Conservation (phyloP, 2,797 vertebrate genomes). For the Eulemur rubriventer region DNA sequence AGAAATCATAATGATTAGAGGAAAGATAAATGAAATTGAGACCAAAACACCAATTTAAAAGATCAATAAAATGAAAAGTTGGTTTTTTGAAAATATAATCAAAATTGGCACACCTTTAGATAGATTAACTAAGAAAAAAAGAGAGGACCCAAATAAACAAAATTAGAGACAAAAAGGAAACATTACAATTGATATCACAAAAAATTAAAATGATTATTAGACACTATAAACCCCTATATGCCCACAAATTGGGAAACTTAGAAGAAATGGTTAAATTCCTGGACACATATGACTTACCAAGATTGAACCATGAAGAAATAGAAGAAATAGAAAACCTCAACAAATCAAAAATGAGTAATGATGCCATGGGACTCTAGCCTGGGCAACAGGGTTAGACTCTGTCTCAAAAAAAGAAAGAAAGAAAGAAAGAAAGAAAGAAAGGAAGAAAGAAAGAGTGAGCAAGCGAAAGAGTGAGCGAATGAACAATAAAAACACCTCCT, state of each 20-base stretch:
- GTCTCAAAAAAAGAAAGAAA: not conserved
- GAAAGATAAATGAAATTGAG: not conserved
- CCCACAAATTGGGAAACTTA: not conserved
- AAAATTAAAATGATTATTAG: not conserved
- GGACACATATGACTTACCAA: not conserved
- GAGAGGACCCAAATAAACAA: not conserved
- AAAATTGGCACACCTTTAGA: not conserved
- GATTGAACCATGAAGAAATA: not conserved
- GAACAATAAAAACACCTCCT: not conserved
- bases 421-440: not conserved
- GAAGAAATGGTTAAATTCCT: not conserved
- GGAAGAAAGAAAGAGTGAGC: not conserved
- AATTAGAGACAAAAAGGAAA: not conserved
- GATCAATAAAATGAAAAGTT: not conserved
- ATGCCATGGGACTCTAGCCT: too few relatives aligned
- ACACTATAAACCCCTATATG: not conserved
- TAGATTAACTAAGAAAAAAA: not conserved
- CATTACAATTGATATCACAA: not conserved
- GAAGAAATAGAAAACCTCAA: not conserved
- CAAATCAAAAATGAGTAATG: not conserved
- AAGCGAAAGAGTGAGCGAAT: not conserved
- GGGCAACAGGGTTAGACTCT: too few relatives aligned
- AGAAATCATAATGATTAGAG: not conserved
- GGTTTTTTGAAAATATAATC: not conserved
- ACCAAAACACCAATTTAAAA: not conserved